Percentiles rank a stretch among this genome's conserved stretches.
Conservation (phyloP, 2,113 vertebrate genomes). For the Sphyrna mokarran region DNA sequence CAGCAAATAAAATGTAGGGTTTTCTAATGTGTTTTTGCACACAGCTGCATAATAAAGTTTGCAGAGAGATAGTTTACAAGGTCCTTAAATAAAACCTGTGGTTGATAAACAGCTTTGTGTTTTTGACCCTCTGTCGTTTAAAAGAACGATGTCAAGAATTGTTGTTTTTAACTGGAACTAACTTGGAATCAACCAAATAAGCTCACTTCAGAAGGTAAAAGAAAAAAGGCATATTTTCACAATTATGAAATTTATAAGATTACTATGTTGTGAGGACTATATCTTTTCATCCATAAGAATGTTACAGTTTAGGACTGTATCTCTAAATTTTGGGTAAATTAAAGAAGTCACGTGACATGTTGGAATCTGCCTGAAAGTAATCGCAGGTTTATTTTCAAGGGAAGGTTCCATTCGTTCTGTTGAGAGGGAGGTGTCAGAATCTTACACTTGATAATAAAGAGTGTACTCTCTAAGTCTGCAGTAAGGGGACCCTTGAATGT, state of each 20-base stretch:
- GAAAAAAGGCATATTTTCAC: background rate
- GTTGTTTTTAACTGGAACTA: background rate
- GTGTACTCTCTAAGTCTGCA: background rate
- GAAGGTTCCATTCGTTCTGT: background rate
- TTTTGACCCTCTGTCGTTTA: background rate
- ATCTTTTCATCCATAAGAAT: background rate
- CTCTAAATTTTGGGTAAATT: background rate
- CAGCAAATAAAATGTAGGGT: conserved; percentile 18
- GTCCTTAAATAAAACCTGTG: background rate
- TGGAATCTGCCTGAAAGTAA: background rate
- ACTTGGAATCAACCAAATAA: background rate
- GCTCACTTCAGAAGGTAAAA: background rate
- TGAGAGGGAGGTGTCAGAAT: background rate
- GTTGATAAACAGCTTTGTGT: conserved; percentile 17
- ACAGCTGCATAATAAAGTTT: conserved; percentile 30
- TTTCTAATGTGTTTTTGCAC: conserved; percentile 17
- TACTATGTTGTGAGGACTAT: background rate
- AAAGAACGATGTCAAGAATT: background rate
- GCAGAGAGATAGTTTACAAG: conserved; percentile 26
- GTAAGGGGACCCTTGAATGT: background rate
- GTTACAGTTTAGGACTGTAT: background rate
- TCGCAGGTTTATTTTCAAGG: background rate
- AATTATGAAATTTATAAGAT: background rate
- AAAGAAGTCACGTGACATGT: background rate
- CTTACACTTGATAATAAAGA: background rate